Evolutionary conservation across 2,113 vertebrate species (phyloP), one percentile per base, ranked within the genome.

Genomic region (Pardalotus punctatus): DNA sequence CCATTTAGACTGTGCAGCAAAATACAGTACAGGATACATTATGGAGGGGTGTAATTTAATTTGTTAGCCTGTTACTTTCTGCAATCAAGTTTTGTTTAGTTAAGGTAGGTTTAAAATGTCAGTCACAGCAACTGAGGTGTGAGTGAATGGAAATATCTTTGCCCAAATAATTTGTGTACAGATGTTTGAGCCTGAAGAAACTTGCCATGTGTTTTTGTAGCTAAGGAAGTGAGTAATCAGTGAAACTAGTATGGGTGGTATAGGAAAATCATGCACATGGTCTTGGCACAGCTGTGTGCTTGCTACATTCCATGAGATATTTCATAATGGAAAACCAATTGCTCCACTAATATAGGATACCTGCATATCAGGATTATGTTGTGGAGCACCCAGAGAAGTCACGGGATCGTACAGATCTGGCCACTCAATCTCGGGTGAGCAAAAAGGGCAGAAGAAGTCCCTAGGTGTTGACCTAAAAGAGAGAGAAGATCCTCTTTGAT

Each of bases 141-240:
- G 69, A 87, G 24, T 58, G 51, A 43, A 64, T 82, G 87, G 76
- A 96, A 96, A 86, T 58, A 72, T 62, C 61, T 91, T 91, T 78
- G 36, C 66, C 77, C 25, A 53, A 58, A 91, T 47, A 67, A 15
- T 91, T 88, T 86, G 50, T 45, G 40, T 67, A 76, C 45, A 88
- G 77, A 92, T 90, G 62, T 91, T 93, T 81, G 76, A 94, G 60
- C 90, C 66, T 92, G 94, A 96, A 95, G 74, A 90, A 93, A 91
- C 91, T 96, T 95, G 92, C 62, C 35, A 10, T 88, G 40, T 93
- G 65, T 91, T 94, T 89, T 91, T 77, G 73, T 95, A 93, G 81
- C 81, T 92, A 93, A 97, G 95, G 93, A 97, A 97, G 90, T 97
- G 91, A 96, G 87, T 93, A 94, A 96, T 90, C 83, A 65, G 89